Percentiles rank a stretch among this genome's conserved stretches.
Conservation (phyloP, 2,888 invertebrate genomes). For the Portevinia maculata region DNA sequence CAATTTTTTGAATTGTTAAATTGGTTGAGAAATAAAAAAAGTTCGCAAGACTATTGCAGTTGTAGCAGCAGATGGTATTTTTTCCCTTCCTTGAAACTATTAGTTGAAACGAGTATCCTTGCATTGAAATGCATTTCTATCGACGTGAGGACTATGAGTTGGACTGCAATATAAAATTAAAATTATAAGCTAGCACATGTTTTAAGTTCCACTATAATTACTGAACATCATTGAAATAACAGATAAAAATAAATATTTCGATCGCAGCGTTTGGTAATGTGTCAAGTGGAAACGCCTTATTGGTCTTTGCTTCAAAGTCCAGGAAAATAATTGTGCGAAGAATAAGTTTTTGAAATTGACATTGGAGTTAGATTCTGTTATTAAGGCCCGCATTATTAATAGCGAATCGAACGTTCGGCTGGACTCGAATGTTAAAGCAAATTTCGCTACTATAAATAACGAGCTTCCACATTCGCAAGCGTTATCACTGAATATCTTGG, state of each 20-base stretch:
- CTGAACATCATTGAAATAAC: neutral
- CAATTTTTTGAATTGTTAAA: constrained; percentile 44
- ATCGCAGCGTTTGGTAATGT: too few species aligned
- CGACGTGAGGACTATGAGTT: neutral
- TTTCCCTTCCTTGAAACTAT: neutral
- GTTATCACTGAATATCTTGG: too few species aligned
- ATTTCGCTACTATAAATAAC: too few species aligned
- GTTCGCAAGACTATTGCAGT: constrained; percentile 30
- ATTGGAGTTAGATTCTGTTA: too few species aligned
- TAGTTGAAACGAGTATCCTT: neutral
- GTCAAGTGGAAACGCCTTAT: too few species aligned
- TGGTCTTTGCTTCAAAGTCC: too few species aligned
- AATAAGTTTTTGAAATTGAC: too few species aligned
- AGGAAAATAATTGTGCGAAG: too few species aligned
- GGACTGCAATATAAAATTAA: neutral
- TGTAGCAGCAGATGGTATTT: neutral
- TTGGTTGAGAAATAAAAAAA: constrained; percentile 14
- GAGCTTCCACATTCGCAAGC: too few species aligned
- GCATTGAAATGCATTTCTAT: neutral
- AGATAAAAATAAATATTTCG: neutral
- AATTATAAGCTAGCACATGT: constrained; percentile 57
- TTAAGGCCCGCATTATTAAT: too few species aligned
- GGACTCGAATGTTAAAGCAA: too few species aligned
- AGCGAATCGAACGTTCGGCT: too few species aligned
- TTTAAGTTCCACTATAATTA: constrained; percentile 47